Percentiles rank a stretch among this genome's conserved stretches.
Conservation (phyloP, 2,113 vertebrate species). For the Puffinus mauretanicus region DNA sequence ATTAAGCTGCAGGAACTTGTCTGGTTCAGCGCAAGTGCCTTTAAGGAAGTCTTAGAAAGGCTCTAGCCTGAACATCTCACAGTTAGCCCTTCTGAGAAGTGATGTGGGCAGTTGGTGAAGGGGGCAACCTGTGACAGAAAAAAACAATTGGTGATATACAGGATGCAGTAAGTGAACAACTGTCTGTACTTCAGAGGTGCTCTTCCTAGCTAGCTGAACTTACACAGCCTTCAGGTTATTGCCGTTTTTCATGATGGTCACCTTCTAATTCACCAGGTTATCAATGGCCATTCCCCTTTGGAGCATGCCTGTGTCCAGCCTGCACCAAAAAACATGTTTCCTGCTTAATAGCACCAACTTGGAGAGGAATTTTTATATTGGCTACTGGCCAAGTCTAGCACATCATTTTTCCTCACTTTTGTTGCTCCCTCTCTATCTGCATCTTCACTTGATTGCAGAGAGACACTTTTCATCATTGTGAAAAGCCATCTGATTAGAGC, state of each 20-base stretch:
- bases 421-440: neutral
- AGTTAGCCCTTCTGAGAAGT: neutral
- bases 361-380: slow-evolving; percentile 36
- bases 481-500: slow-evolving; percentile 68
- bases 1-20: neutral
- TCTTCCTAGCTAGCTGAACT: neutral
- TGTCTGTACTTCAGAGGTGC: neutral
- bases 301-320: neutral
- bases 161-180: neutral
- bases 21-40: neutral
- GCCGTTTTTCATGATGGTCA: neutral
- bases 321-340: neutral
- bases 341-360: neutral
- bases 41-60: neutral
- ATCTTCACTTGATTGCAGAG: slow-evolving; percentile 66
- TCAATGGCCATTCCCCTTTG: neutral
- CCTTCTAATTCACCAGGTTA: slow-evolving; percentile 4
- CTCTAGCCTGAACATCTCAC: neutral
- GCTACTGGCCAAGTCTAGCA: slow-evolving; percentile 12
- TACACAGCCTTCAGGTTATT: neutral
- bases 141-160: neutral
- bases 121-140: neutral
- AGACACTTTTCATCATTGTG: slow-evolving; percentile 50
- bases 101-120: neutral
- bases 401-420: neutral